Conservation (phyloP, 2,888 invertebrate species). For the Xanthia togata region DNA sequence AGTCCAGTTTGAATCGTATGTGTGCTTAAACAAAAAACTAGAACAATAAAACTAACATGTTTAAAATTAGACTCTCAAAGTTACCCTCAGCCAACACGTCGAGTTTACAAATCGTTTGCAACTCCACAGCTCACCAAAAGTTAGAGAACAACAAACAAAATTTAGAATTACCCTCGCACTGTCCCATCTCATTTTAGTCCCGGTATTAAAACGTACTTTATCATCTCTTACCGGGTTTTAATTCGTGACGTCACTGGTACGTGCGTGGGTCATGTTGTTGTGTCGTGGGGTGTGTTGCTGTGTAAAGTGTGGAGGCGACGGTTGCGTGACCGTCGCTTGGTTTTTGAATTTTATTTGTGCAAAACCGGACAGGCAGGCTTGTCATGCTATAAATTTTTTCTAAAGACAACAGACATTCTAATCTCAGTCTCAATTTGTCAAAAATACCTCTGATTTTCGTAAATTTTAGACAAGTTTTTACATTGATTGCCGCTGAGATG, state of each 20-base stretch:
- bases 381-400: background rate
- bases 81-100: slow-evolving; percentile 16
- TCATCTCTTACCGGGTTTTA: slow-evolving; percentile 58
- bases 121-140: slow-evolving; percentile 38
- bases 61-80: slow-evolving; percentile 17
- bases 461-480: no score
- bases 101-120: slow-evolving; percentile 36
- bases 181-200: slow-evolving; percentile 50
- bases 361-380: background rate
- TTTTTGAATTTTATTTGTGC: background rate
- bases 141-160: slow-evolving; percentile 52
- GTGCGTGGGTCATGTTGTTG: slow-evolving; percentile 45
- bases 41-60: background rate
- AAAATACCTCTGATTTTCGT: no score
- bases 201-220: slow-evolving; percentile 64
- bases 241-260: slow-evolving; percentile 59
- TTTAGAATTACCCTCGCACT: slow-evolving; percentile 39
- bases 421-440: no score
- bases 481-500: no score
- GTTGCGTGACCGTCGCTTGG: slow-evolving; percentile 25
- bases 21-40: background rate
- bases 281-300: background rate
- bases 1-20: background rate
- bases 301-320: slow-evolving; percentile 5
- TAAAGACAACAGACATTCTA: background rate